A percentile compares a stretch with the other conserved stretches of the same genome.
Conservation (phyloP, 30 jellyfish, hydroid and myxozoan species). For the Sanderia malayensis region DNA sequence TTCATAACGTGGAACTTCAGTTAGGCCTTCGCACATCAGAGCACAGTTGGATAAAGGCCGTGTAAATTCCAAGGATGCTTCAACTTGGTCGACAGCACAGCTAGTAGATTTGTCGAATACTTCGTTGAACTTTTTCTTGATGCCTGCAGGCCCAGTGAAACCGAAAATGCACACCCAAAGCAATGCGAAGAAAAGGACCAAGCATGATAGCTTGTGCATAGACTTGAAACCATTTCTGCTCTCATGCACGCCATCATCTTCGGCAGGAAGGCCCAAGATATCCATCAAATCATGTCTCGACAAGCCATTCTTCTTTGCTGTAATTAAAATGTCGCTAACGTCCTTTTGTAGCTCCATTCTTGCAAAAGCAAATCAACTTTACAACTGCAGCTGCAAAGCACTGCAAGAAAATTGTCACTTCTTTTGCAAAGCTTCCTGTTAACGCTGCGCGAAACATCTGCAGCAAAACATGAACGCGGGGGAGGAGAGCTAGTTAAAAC, state of each 20-base stretch:
- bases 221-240: not conserved
- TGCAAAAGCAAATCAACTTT: too few relatives aligned
- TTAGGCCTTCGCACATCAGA: constrained; percentile 76
- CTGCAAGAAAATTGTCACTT: too few relatives aligned
- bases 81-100: constrained; percentile 57
- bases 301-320: constrained; percentile 26
- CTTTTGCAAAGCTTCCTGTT: too few relatives aligned
- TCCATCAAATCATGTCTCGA: constrained; percentile 24
- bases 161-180: constrained; percentile 46
- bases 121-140: constrained; percentile 7
- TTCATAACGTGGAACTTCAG: constrained; percentile 70
- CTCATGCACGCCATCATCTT: not conserved
- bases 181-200: constrained; percentile 30
- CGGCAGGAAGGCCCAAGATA: constrained; percentile 13
- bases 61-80: constrained; percentile 48
- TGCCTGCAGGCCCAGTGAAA: constrained; percentile 18
- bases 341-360: constrained; percentile 4
- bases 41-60: constrained; percentile 77
- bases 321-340: not conserved
- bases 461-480: too few relatives aligned
- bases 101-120: constrained; percentile 7
- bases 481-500: too few relatives aligned
- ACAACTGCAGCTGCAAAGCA: too few relatives aligned
- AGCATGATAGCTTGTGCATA: not conserved
- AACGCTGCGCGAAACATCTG: too few relatives aligned